Percentiles rank a stretch among this genome's conserved stretches.
These are phyloP conservation scores for Leptobrachium leishanense DNA, from an alignment of 2,113 vertebrate genomes.

Conservation along the genomic window DNA sequence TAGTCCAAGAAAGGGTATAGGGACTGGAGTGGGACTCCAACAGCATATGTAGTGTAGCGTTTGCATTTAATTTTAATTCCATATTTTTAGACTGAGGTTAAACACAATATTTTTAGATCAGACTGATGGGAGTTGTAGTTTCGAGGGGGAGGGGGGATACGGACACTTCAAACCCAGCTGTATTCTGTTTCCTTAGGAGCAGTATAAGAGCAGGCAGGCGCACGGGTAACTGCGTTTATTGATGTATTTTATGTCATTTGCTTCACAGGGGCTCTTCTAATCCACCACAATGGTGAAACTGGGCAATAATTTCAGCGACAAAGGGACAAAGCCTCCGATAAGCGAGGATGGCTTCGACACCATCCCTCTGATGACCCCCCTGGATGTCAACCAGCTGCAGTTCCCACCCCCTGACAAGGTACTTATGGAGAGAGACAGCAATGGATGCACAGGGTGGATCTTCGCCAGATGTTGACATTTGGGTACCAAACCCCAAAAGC, in stretches of 20 bases:
- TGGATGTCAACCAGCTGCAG: slow-evolving; percentile 93
- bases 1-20: too few relatives aligned
- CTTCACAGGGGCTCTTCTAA: slow-evolving; percentile 47
- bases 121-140: too few relatives aligned
- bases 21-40: too few relatives aligned
- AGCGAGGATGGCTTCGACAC: slow-evolving; percentile 93
- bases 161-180: too few relatives aligned
- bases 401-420: slow-evolving; percentile 92
- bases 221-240: neutral
- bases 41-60: too few relatives aligned
- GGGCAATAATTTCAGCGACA: slow-evolving; percentile 90
- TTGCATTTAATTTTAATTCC: too few relatives aligned
- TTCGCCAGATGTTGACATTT: too few relatives aligned
- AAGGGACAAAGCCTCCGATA: slow-evolving; percentile 78
- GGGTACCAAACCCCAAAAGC: too few relatives aligned
- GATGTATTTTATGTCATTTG: slow-evolving; percentile 13
- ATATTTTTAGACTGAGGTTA: too few relatives aligned
- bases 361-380: slow-evolving; percentile 90
- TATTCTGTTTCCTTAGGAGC: neutral
- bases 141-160: too few relatives aligned
- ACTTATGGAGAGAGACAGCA: slow-evolving; percentile 32
- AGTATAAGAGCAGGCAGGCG: neutral
- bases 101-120: too few relatives aligned
- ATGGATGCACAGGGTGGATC: too few relatives aligned
- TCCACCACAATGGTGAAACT: slow-evolving; percentile 85